Conservation (phyloP, 2,113 vertebrate genomes). For the Notothenia rossii region DNA sequence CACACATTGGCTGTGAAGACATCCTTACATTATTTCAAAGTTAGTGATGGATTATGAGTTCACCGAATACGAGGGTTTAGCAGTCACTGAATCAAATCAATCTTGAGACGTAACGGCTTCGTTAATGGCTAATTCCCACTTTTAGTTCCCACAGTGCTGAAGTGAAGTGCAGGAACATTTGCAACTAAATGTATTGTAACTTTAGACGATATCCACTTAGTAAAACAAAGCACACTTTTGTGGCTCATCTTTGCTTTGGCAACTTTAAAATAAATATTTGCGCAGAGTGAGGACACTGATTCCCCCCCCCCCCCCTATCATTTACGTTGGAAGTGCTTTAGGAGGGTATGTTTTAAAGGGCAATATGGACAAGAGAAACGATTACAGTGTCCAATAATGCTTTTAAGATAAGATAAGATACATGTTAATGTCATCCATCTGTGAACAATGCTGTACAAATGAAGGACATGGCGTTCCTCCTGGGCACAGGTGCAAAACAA, state of each 20-base stretch:
- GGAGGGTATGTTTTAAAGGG: background rate
- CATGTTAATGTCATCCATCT: background rate
- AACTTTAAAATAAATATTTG: background rate
- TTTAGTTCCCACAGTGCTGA: constrained; percentile 14
- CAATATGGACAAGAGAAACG: background rate
- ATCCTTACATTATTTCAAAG: background rate
- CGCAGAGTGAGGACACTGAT: background rate
- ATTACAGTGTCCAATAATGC: background rate
- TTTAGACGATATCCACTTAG: background rate
- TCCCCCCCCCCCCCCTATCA: background rate
- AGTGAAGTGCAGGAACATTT: constrained; percentile 3
- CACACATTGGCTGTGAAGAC: background rate
- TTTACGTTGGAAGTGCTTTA: background rate
- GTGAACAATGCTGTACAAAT: background rate
- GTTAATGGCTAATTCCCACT: background rate
- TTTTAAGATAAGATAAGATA: background rate
- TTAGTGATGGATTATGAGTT: background rate
- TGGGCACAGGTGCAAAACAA: background rate
- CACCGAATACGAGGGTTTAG: background rate
- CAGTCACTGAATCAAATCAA: constrained; percentile 12
- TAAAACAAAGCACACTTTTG: constrained; percentile 3
- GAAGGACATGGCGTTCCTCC: background rate
- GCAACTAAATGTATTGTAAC: background rate
- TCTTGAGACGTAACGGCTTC: background rate
- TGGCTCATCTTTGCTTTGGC: background rate